A percentile compares a stretch with the other conserved stretches of the same genome.
These are phyloP conservation scores for Tachuris rubrigastra DNA, from an alignment of 2,113 vertebrate genomes.

Conservation along the genomic window DNA sequence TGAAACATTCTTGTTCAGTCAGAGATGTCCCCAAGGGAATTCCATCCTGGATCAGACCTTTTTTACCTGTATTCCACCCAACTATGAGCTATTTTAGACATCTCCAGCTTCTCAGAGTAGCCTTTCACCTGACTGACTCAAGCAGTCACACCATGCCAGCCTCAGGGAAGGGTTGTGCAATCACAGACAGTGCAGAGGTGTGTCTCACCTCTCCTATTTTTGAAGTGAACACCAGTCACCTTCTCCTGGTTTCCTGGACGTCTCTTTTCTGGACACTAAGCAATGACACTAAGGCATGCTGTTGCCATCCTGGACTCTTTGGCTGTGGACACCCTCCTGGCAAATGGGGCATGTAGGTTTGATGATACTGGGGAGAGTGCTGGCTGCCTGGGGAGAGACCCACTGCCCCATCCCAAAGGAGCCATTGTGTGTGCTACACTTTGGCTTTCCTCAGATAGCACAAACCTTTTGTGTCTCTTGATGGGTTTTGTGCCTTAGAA, in stretches of 20 bases:
- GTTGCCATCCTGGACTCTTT: neutral
- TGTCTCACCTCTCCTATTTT: neutral
- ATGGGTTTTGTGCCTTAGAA: neutral
- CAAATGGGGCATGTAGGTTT: neutral
- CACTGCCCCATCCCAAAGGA: neutral
- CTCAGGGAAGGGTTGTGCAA: neutral
- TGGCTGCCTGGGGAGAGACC: neutral
- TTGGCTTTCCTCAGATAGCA: neutral
- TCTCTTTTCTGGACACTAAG: neutral
- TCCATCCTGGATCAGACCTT: neutral
- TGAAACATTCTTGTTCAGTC: neutral
- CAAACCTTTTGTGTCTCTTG: neutral
- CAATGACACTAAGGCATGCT: neutral
- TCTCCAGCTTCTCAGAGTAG: neutral
- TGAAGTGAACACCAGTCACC: neutral
- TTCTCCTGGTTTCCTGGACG: fast-evolving
- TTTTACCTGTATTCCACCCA: neutral
- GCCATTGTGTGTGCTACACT: fast-evolving
- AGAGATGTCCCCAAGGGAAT: neutral
- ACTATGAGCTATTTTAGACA: neutral
- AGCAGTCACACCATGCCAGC: fast-evolving
- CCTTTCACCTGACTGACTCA: neutral
- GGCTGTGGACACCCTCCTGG: neutral
- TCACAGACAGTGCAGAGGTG: neutral
- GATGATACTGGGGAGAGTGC: neutral